phyloP scores from a whole-genome alignment of 2,113 vertebrate species.

The Rafetus swinhoei region DNA sequence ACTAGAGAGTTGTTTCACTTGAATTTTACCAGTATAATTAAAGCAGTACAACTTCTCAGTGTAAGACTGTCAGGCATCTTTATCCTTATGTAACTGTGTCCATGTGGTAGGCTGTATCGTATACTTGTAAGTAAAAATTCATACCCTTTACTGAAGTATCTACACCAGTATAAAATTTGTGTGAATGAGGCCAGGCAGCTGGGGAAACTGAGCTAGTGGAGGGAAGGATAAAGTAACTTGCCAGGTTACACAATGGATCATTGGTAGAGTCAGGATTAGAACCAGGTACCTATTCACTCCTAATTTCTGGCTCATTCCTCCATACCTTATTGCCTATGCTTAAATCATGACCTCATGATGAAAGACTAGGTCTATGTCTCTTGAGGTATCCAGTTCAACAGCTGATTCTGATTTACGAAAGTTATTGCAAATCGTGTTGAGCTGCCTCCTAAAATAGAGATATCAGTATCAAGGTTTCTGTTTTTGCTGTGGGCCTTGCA shows the following conservation, averaged over 20 bases:
- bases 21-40: background rate
- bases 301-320: background rate
- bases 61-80: background rate
- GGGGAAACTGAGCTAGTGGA: background rate
- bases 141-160: constrained; percentile 14
- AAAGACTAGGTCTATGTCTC: constrained; percentile 65
- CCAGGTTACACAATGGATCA: background rate
- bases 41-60: background rate
- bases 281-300: background rate
- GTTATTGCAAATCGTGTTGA: background rate
- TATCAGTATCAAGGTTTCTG: background rate
- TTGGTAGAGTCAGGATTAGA: background rate
- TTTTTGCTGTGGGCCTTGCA: background rate
- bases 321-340: background rate
- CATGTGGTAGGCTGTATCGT: background rate
- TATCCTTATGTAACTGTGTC: background rate
- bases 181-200: background rate
- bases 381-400: constrained; percentile 2
- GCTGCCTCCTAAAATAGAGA: background rate
- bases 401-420: constrained; percentile 1
- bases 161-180: background rate
- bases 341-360: background rate
- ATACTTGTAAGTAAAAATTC: constrained; percentile 2
- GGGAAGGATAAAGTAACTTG: background rate
- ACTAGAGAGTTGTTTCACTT: background rate